Percentiles rank a stretch among this genome's conserved stretches.
These are phyloP conservation scores for Cottoperca gobio DNA, from an alignment of 2,797 vertebrate species.

Conservation along the genomic window DNA sequence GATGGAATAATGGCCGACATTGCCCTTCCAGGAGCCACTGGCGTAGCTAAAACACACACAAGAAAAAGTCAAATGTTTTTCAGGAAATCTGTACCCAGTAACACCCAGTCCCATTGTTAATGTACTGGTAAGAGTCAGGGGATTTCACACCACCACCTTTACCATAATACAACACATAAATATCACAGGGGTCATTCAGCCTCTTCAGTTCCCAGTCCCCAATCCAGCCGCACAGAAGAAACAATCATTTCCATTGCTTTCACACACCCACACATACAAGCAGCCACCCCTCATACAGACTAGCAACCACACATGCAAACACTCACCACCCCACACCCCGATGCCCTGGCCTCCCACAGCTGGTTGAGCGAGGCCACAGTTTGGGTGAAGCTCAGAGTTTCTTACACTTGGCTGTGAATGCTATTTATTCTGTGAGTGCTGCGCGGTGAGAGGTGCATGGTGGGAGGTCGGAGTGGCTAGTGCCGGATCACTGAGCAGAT, in stretches of 20 bases:
- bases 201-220: slow-evolving; percentile 43
- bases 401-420: slow-evolving; percentile 74
- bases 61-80: slow-evolving; percentile 5
- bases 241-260: slow-evolving; percentile 58
- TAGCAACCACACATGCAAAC: slow-evolving; percentile 73
- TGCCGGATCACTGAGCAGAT: slow-evolving; percentile 53
- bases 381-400: slow-evolving; percentile 70
- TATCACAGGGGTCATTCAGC: slow-evolving; percentile 41
- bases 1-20: not conserved
- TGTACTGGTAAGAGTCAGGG: slow-evolving; percentile 38
- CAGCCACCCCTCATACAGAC: slow-evolving; percentile 53
- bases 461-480: slow-evolving; percentile 68
- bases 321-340: slow-evolving; percentile 62
- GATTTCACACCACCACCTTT: slow-evolving; percentile 63
- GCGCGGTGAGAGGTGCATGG: slow-evolving; percentile 65
- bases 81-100: not conserved
- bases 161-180: slow-evolving; percentile 61
- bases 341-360: slow-evolving; percentile 72
- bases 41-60: not conserved
- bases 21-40: not conserved
- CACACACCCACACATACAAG: slow-evolving; percentile 67
- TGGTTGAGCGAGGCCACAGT: slow-evolving; percentile 71
- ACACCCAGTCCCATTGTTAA: slow-evolving; percentile 15
- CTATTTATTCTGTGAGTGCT: slow-evolving; percentile 75
- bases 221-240: slow-evolving; percentile 41